A percentile compares a stretch with the other conserved stretches of the same genome.
Conservation (phyloP, 2,797 vertebrate genomes). For the Schizopygopsis pylzovi region DNA sequence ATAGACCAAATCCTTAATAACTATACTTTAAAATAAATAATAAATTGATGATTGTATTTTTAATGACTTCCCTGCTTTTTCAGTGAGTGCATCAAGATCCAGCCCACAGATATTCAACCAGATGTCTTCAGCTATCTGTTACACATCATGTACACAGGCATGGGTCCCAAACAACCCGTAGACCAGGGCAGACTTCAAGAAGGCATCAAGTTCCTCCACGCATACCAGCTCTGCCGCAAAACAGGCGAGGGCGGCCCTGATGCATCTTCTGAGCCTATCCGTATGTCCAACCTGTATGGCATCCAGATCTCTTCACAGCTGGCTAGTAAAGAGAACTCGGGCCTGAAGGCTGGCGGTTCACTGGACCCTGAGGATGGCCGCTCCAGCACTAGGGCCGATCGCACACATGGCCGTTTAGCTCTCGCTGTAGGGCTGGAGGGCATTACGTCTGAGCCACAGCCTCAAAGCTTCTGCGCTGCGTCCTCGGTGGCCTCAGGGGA, state of each 20-base stretch:
- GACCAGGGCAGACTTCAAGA: slow-evolving; percentile 91
- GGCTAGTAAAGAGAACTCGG: slow-evolving; percentile 79
- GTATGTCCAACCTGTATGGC: slow-evolving; percentile 96
- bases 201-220: slow-evolving; percentile 94
- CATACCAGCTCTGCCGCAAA: slow-evolving; percentile 89
- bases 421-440: slow-evolving; percentile 86
- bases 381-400: slow-evolving; percentile 70
- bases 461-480: slow-evolving; percentile 70
- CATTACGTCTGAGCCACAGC: slow-evolving; percentile 76
- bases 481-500: slow-evolving; percentile 77
- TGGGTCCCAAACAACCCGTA: slow-evolving; percentile 91
- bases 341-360: slow-evolving; percentile 73
- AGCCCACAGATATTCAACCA: slow-evolving; percentile 96
- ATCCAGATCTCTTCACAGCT: slow-evolving; percentile 97
- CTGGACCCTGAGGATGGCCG: slow-evolving; percentile 65
- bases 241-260: slow-evolving; percentile 79
- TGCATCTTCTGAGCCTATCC: slow-evolving; percentile 78
- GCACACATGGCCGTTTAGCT: slow-evolving; percentile 82
- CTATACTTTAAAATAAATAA: neutral
- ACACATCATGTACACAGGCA: slow-evolving; percentile 97
- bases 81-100: slow-evolving; percentile 98
- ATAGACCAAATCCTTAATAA: neutral
- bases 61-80: slow-evolving; percentile 6
- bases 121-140: slow-evolving; percentile 98
- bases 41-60: neutral